phyloP scores from a whole-genome alignment of 2,888 invertebrate genomes.

The Aspidiotus rigidus region DNA sequence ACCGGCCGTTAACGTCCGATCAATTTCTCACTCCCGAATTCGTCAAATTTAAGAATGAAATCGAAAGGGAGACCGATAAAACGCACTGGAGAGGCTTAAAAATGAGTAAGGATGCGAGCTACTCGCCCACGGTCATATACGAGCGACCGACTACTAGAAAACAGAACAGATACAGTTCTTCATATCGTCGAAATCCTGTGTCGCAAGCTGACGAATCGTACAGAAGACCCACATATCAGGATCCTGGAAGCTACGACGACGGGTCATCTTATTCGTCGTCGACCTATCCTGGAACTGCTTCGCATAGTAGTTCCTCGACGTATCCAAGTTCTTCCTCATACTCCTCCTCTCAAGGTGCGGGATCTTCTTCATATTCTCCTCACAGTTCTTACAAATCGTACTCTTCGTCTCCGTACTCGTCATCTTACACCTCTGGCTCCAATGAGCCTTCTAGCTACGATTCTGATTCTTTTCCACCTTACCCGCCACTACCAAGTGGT shows the following conservation, averaged over 20 bases:
- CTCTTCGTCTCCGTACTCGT: background rate
- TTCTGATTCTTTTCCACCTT: constrained; percentile 9
- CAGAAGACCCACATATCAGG: constrained; percentile 5
- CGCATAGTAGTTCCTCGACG: background rate
- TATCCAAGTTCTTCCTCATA: constrained; percentile 16
- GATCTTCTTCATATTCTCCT: constrained; percentile 1
- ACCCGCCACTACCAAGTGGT: background rate
- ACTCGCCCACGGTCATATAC: constrained; percentile 12
- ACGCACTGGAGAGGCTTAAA: constrained; percentile 22
- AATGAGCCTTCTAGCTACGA: constrained; percentile 6
- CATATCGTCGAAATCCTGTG: background rate
- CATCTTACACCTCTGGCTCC: too few relatives aligned
- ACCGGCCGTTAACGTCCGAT: constrained; percentile 6
- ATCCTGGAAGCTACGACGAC: constrained; percentile 15
- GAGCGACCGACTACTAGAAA: background rate
- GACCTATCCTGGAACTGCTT: background rate
- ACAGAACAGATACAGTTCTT: background rate
- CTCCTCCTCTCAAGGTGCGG: too few relatives aligned
- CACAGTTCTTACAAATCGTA: constrained; percentile 3
- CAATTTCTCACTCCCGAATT: constrained; percentile 17
- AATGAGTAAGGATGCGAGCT: constrained; percentile 19
- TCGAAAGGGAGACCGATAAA: constrained; percentile 18
- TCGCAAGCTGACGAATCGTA: background rate
- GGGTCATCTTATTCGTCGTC: constrained; percentile 5
- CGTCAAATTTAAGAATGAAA: constrained; percentile 25